Conservation (phyloP, 2,113 vertebrate genomes). For the Circaetus gallicus region DNA sequence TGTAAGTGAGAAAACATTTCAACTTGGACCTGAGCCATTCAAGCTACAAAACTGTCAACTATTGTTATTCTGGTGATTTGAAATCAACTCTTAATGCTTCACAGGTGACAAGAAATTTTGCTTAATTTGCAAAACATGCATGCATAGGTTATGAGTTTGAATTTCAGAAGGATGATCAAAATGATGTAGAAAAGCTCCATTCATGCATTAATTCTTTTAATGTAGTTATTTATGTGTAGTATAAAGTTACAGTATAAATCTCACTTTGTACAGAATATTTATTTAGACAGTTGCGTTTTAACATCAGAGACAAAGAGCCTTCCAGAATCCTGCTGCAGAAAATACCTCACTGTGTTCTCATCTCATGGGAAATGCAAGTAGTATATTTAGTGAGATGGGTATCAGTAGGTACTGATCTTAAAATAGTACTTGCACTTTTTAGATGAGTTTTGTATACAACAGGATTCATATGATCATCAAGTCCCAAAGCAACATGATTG, state of each 20-base stretch:
- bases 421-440: background rate
- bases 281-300: background rate
- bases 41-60: background rate
- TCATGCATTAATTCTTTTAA: background rate
- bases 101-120: background rate
- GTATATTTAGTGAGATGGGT: background rate
- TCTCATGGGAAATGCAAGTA: background rate
- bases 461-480: background rate
- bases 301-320: background rate
- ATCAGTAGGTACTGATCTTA: background rate
- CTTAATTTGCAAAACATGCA: background rate
- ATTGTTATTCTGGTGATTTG: background rate
- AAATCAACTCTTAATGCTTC: constrained; percentile 20
- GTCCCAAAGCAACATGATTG: background rate
- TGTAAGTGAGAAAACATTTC: background rate
- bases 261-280: background rate
- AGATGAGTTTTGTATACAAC: background rate
- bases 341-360: background rate
- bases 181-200: background rate
- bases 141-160: background rate
- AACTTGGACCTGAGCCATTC: background rate
- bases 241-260: background rate
- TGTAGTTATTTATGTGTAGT: background rate
- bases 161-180: background rate
- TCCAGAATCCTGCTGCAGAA: background rate